phyloP scores from a whole-genome alignment of 2,113 vertebrate species.

The Zosterops lateralis region DNA sequence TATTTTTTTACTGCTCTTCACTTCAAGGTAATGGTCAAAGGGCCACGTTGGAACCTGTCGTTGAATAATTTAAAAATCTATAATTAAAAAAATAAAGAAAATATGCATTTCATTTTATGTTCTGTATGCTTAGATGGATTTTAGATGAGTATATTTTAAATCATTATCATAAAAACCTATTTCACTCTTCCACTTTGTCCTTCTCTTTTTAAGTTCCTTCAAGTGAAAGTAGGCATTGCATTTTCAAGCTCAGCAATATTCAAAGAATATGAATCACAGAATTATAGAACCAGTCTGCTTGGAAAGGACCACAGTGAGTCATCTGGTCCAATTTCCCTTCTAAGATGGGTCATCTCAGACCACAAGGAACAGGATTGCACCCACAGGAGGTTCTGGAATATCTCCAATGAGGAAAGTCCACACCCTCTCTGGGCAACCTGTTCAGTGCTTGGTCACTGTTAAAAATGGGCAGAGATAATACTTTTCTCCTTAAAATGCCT shows the following conservation, averaged over 20 bases:
- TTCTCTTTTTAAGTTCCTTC: not conserved
- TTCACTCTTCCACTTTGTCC: not conserved
- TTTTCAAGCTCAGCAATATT: not conserved
- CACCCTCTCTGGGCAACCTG: not conserved
- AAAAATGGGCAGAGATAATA: too few species aligned
- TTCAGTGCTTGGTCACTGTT: not conserved
- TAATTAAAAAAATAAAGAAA: not conserved
- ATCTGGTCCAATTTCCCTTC: not conserved
- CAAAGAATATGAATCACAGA: not conserved
- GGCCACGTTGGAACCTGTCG: accelerated
- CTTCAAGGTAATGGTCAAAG: not conserved
- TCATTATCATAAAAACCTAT: not conserved
- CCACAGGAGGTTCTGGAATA: not conserved
- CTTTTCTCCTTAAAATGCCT: too few species aligned
- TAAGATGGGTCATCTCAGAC: not conserved
- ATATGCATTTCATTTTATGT: not conserved
- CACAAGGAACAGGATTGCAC: not conserved
- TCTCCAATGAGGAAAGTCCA: not conserved
- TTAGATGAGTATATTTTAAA: not conserved
- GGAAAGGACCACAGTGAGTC: not conserved
- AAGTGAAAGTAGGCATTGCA: not conserved
- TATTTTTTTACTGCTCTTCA: not conserved
- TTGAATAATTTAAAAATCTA: not conserved
- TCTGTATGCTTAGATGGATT: not conserved
- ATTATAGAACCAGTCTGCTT: too few species aligned